Percentiles rank a stretch among this genome's conserved stretches.
Evolutionary conservation across 2,113 vertebrate genomes (phyloP).

Genomic region (Coregonus clupeaformis): DNA sequence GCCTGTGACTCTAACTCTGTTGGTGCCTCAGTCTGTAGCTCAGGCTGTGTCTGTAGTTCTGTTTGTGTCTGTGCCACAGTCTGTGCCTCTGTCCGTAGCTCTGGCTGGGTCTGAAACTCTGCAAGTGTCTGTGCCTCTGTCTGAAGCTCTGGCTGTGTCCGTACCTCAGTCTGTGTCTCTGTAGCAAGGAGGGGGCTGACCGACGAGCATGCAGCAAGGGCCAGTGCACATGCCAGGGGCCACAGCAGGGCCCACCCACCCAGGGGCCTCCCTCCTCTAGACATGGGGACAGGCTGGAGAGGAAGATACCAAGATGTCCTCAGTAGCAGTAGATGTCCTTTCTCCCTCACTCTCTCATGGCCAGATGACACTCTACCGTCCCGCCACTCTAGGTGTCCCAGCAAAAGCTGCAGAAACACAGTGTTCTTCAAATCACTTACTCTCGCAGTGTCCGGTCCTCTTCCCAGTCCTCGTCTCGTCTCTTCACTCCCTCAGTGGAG

Average conservation of each 20-base stretch:
- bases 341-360: not conserved
- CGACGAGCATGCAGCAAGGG: constrained; percentile 38
- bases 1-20: constrained; percentile 30
- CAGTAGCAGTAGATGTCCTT: not conserved
- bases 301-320: constrained; percentile 3
- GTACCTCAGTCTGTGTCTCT: not conserved
- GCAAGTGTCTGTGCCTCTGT: not conserved
- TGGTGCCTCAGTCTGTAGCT: constrained; percentile 28
- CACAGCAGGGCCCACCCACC: constrained; percentile 47
- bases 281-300: constrained; percentile 38
- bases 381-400: not conserved
- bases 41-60: constrained; percentile 46
- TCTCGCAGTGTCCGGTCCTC: not conserved
- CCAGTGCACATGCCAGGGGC: constrained; percentile 32
- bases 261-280: constrained; percentile 23
- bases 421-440: not conserved
- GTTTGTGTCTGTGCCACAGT: not conserved
- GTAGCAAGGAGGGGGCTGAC: constrained; percentile 24
- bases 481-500: constrained; percentile 9
- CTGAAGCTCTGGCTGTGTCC: constrained; percentile 47
- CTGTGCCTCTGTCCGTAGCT: constrained; percentile 50
- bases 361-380: not conserved
- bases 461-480: not conserved
- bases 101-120: constrained; percentile 45
- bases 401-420: not conserved